Percentiles rank a stretch among this genome's conserved stretches.
Evolutionary conservation across 2,113 vertebrate genomes (phyloP).

Genomic region (Scomber colias): DNA sequence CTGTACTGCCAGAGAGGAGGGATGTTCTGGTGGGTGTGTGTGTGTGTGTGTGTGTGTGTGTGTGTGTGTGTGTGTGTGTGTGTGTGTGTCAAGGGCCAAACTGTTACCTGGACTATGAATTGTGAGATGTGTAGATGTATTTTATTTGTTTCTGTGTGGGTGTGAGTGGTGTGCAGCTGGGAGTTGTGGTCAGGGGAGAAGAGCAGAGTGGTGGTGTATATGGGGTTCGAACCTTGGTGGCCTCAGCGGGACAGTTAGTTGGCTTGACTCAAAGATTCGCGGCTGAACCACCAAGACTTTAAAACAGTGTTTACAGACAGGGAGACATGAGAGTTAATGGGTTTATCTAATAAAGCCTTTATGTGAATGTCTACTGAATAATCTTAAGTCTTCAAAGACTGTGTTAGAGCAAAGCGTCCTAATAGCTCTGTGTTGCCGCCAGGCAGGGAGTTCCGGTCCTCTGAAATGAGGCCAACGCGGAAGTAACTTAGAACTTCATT

Average conservation of each 20-base stretch:
- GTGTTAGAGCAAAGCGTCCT: too few relatives aligned
- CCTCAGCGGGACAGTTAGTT: constrained; percentile 68
- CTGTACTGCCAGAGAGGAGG: constrained; percentile 44
- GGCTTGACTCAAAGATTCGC: constrained; percentile 56
- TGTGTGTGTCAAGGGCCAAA: constrained; percentile 47
- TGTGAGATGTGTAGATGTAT: constrained; percentile 28
- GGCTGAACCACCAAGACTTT: constrained; percentile 62
- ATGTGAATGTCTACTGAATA: neutral
- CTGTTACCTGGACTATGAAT: constrained; percentile 44
- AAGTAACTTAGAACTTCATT: too few relatives aligned
- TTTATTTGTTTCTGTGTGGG: constrained; percentile 7
- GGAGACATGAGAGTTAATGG: constrained; percentile 9
- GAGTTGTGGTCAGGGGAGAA: constrained; percentile 68
- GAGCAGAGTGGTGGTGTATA: constrained; percentile 39
- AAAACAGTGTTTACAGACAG: constrained; percentile 26
- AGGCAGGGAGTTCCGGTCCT: too few relatives aligned
- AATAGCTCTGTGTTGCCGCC: too few relatives aligned
- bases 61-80: constrained; percentile 2
- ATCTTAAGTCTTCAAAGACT: neutral
- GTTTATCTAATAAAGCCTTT: constrained; percentile 33
- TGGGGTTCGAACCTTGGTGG: constrained; percentile 68
- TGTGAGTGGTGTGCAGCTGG: constrained; percentile 48
- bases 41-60: neutral
- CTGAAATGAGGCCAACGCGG: too few relatives aligned
- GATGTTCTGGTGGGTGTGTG: constrained; percentile 21